Evolutionary conservation across 2,888 invertebrate genomes (phyloP).

Genomic region (Dryocosmus kuriphilus): DNA sequence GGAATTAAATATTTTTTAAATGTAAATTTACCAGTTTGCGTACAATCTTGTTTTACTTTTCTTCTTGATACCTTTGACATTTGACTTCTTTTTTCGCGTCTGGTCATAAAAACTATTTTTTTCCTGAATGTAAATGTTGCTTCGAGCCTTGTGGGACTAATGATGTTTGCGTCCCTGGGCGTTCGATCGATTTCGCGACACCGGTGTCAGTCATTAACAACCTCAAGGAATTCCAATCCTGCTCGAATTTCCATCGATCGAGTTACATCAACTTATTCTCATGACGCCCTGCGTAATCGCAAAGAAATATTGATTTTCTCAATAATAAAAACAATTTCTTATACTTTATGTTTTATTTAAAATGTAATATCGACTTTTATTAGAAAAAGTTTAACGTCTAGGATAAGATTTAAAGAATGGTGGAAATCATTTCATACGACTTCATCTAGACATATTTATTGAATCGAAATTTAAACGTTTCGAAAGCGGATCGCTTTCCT

Average conservation of each 20-base stretch:
- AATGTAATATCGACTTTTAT: no score
- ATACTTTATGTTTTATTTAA: not conserved
- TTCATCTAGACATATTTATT: no score
- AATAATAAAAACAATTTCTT: not conserved
- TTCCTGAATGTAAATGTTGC: not conserved
- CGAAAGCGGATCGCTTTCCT: no score
- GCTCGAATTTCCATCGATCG: slow-evolving; percentile 35
- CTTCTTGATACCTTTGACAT: not conserved
- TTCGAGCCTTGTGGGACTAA: slow-evolving; percentile 13
- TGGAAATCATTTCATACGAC: no score
- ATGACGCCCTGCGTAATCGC: slow-evolving; percentile 13
- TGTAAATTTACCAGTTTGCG: no score
- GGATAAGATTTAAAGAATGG: no score
- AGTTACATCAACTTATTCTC: slow-evolving; percentile 31
- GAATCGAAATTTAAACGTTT: no score
- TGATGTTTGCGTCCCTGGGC: not conserved
- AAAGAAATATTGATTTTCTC: slow-evolving; percentile 12
- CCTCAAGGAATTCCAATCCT: slow-evolving; percentile 30
- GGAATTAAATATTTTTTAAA: no score
- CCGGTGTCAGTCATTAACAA: slow-evolving; percentile 27
- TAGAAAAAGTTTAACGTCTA: no score
- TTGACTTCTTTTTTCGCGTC: not conserved
- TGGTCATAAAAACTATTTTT: not conserved
- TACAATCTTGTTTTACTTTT: no score
- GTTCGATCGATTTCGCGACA: slow-evolving; percentile 24